Conservation (phyloP, 1,140 invertebrate species). For the Temnothorax nylanderi region DNA sequence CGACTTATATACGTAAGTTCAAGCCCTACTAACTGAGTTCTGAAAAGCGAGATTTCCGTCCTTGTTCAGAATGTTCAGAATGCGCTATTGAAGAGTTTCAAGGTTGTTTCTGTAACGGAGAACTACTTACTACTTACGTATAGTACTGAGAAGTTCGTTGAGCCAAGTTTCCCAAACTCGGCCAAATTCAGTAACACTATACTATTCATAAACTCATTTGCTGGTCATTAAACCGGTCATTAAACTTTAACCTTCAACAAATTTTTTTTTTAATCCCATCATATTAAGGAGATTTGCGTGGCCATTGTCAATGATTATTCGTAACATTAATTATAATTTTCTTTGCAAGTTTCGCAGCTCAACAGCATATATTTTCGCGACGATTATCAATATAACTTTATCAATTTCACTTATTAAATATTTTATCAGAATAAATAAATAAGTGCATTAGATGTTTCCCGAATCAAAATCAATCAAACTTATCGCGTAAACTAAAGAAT, state of each 20-base stretch:
- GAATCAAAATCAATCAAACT: background rate
- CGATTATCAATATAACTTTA: background rate
- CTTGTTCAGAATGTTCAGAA: background rate
- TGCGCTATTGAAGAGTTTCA: constrained; percentile 39
- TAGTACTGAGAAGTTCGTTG: constrained; percentile 45
- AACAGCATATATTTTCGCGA: background rate
- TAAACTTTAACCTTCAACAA: background rate
- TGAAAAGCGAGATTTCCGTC: constrained; percentile 17
- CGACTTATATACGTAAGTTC: constrained; percentile 64
- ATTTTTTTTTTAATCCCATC: background rate
- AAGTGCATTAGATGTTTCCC: background rate
- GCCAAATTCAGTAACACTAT: constrained; percentile 54
- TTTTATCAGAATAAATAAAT: background rate
- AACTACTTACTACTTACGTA: constrained; percentile 44
- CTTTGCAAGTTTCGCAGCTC: background rate
- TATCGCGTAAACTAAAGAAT: background rate
- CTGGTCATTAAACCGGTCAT: constrained; percentile 9
- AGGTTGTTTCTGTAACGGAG: constrained; percentile 60
- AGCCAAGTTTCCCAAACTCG: constrained; percentile 59
- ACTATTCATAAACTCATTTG: constrained; percentile 12
- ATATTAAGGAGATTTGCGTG: background rate
- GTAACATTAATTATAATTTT: background rate
- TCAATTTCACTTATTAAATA: background rate
- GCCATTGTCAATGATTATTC: background rate
- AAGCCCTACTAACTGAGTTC: constrained; percentile 52